Percentiles rank a stretch among this genome's conserved stretches.
Conservation (phyloP, 2,888 invertebrate species). For the Drosophila pegasa region DNA sequence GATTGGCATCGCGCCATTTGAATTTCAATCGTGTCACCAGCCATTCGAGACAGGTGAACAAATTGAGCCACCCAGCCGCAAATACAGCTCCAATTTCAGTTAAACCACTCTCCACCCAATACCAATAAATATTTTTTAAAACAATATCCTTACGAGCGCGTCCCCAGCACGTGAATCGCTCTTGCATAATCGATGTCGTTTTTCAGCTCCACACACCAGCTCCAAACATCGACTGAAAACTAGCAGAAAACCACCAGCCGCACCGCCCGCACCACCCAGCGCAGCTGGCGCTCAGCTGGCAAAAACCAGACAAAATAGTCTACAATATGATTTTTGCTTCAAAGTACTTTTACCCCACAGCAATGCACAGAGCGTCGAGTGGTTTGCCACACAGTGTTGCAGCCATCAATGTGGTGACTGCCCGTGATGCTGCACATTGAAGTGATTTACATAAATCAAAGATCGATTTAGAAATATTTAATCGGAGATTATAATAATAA, state of each 20-base stretch:
- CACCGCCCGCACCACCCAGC: conserved; percentile 1
- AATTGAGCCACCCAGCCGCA: conserved; percentile 8
- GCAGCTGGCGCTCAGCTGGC: conserved; percentile 11
- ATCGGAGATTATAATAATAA: neutral
- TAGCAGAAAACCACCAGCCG: neutral
- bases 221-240: neutral
- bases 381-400: conserved; percentile 1
- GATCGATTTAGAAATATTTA: neutral
- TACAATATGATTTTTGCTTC: conserved; percentile 52
- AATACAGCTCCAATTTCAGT: conserved; percentile 1
- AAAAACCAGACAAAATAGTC: conserved; percentile 31
- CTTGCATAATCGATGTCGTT: conserved; percentile 70
- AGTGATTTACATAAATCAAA: conserved; percentile 1
- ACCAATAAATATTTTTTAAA: conserved; percentile 22
- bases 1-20: conserved; percentile 61
- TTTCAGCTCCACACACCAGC: conserved; percentile 60
- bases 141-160: conserved; percentile 39
- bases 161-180: conserved; percentile 20
- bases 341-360: conserved; percentile 31
- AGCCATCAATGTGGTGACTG: conserved; percentile 9
- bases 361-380: conserved; percentile 3
- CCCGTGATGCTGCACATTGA: neutral
- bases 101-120: neutral
- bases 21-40: conserved; percentile 52
- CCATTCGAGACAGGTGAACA: conserved; percentile 47